These are phyloP conservation scores for human DNA, from an alignment of 2,113 vertebrate species.

Conservation along the genomic window GRCh38 chr2:78367501-78368000, in stretches of 20 bases:
- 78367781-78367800: background rate
- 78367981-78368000: background rate
- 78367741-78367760: background rate
- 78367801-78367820: background rate
- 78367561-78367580: background rate
- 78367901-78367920: fast-evolving
- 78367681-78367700: background rate
- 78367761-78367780: background rate
- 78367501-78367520: background rate
- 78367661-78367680: background rate
- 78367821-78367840: background rate
- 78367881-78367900: background rate
- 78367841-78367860: background rate
- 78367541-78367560: background rate
- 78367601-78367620: background rate
- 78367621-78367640: background rate
- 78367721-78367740: background rate
- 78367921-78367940: background rate
- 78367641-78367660: background rate
- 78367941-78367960: background rate
- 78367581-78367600: background rate
- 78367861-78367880: background rate
- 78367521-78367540: background rate
- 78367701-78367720: background rate
- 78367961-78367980: background rate